Base-by-base conservation (phyloP, 2,888 invertebrate species). In the Ryuthela nishihirai region DNA sequence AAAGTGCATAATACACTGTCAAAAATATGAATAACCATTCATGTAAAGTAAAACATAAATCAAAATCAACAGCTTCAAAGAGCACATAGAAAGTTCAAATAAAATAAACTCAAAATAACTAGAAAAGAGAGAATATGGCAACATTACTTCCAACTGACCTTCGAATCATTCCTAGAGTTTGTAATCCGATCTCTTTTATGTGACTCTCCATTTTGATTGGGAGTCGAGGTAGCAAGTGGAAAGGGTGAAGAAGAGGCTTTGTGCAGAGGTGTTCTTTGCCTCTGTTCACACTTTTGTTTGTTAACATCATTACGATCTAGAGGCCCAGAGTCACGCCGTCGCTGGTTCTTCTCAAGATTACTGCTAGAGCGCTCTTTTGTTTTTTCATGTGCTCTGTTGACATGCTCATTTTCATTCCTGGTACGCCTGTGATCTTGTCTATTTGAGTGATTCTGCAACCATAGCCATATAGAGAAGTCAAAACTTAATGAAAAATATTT, bases 171-270 rank as follows among this genome's bases (percentile, higher is more conserved):
- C 49, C 60, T 54, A 54, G 60, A 54, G 46, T 54, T 52, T 48
- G 26, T 49, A 44, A 38, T 47, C 40, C 52, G 46, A 41, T 62
- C 61, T 55, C 50, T 52, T 32, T 55, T 62, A 52, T 62, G 55
- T 24, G 61, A 62, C 36, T 62, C 61, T 25, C 61, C 52, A 40
- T 62, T 62, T 39, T 55, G 55, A 49, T 43, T 55, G 32, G 60
- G 54, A 34, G 55, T 49, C 54, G 60, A 55, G 52, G 50, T 52
- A 55, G 55, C 47, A 47, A 62, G 50, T 39, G 61, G 61, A 39
- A 55, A 55, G 42, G 61, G 61, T 46, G 61, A 62, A 25, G 61
- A 62, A 47, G 61, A 48, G 18, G 61, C 54, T 55, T 62, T 62
- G 26, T 55, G 61, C 43, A 55, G 50, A 10, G 61, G 61, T 29